Percentiles rank a stretch among this genome's conserved stretches.
Evolutionary conservation across 2,888 invertebrate genomes (phyloP).

Genomic region (Stenichneumon culpator): DNA sequence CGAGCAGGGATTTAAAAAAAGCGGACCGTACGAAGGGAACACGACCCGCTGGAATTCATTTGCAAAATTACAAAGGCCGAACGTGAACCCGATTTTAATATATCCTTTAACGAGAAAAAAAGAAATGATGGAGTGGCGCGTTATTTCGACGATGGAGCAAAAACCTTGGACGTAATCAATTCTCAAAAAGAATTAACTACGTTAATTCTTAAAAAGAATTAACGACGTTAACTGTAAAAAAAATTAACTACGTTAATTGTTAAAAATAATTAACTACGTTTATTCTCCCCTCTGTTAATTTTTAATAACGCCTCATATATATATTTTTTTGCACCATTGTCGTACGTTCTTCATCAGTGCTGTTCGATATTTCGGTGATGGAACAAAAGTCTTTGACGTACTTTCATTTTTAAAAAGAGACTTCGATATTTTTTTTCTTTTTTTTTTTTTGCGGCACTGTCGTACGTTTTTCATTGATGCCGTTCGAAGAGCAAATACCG

Average conservation of each 20-base stretch:
- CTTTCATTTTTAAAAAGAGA: too few relatives aligned
- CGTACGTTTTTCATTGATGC: background rate
- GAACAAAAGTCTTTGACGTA: too few relatives aligned
- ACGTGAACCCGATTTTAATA: slow-evolving; percentile 36
- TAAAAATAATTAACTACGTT: too few relatives aligned
- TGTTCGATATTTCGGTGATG: background rate
- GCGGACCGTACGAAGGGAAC: slow-evolving; percentile 17
- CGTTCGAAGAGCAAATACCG: background rate
- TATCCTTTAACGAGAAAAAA: slow-evolving; percentile 4
- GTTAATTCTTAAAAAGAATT: too few relatives aligned
- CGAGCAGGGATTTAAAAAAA: slow-evolving; percentile 8
- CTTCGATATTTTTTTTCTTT: background rate
- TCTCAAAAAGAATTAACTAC: background rate
- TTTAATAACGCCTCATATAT: background rate
- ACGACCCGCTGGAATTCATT: slow-evolving; percentile 44
- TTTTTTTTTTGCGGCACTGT: background rate
- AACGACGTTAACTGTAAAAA: too few relatives aligned
- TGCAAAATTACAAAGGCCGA: slow-evolving; percentile 45
- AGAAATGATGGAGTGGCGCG: background rate
- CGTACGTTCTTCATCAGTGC: background rate
- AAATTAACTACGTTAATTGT: too few relatives aligned
- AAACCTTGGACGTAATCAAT: background rate
- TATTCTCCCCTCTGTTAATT: background rate
- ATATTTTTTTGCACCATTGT: background rate
- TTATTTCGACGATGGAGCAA: background rate